Percentiles rank a stretch among this genome's conserved stretches.
These are phyloP conservation scores for Sylvilagus bachmani DNA, from an alignment of 2,113 vertebrate species.

Conservation along the genomic window DNA sequence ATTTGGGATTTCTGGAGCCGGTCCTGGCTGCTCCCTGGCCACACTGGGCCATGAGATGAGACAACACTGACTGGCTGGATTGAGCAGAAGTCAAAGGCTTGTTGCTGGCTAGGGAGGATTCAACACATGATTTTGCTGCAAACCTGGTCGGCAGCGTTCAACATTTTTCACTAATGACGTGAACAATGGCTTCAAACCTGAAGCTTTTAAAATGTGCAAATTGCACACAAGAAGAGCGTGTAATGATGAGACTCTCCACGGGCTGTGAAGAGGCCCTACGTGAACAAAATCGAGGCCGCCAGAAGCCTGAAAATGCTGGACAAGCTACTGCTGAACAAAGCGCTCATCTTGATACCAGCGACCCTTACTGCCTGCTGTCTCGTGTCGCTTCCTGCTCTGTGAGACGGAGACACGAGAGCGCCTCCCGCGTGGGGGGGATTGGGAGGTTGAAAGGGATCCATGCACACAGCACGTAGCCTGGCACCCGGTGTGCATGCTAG, in stretches of 20 bases:
- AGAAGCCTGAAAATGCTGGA: background rate
- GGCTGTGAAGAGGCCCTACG: background rate
- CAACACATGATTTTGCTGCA: background rate
- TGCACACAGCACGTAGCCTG: fast-evolving
- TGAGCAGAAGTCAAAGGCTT: slow-evolving; percentile 2
- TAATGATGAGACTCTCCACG: background rate
- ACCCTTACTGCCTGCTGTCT: background rate
- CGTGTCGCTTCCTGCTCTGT: background rate
- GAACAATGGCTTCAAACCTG: background rate
- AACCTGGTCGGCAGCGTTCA: background rate
- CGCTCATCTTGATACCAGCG: background rate
- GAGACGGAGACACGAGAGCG: background rate
- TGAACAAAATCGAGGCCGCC: background rate
- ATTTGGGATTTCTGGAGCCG: slow-evolving; percentile 9
- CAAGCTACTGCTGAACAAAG: background rate
- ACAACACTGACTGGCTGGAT: background rate
- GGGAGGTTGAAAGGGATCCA: background rate
- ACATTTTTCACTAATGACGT: background rate
- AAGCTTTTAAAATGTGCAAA: background rate
- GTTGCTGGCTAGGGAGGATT: background rate
- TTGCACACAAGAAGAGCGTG: background rate
- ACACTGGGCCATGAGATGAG: background rate
- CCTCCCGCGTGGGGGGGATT: background rate
- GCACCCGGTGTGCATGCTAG: background rate
- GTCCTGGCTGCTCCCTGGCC: background rate